These are phyloP conservation scores for Yoshiicerus persimilis DNA, from an alignment of 1,140 invertebrate species.

Conservation along the genomic window DNA sequence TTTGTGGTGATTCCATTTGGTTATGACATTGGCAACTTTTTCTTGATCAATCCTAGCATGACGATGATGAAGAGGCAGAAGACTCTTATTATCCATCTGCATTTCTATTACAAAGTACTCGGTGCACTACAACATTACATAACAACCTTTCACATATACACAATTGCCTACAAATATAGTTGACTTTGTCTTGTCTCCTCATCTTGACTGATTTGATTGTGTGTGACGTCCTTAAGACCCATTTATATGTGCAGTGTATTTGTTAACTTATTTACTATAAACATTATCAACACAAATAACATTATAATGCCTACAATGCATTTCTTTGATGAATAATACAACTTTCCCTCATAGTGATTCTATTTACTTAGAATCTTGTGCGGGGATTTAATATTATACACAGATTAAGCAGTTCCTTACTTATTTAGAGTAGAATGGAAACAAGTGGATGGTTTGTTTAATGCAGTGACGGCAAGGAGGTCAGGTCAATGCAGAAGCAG, in stretches of 20 bases:
- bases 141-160: background rate
- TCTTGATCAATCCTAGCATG: background rate
- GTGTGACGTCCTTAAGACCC: background rate
- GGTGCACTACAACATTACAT: background rate
- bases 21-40: slow-evolving; percentile 32
- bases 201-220: slow-evolving; percentile 17
- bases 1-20: slow-evolving; percentile 12
- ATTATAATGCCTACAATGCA: background rate
- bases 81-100: background rate
- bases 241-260: background rate
- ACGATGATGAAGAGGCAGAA: background rate
- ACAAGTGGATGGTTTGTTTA: background rate
- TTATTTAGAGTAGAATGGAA: too few relatives aligned
- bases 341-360: too few relatives aligned
- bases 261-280: background rate
- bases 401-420: too few relatives aligned
- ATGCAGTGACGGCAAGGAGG: background rate
- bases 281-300: background rate
- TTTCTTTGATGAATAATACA: too few relatives aligned
- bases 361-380: too few relatives aligned
- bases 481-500: slow-evolving; percentile 4
- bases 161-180: background rate
- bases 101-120: background rate
- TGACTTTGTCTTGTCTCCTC: background rate
- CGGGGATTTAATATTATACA: too few relatives aligned